A percentile compares a stretch with the other conserved stretches of the same genome.
These are phyloP conservation scores for Drosophila anomelani DNA, from an alignment of 2,888 invertebrate genomes.

Conservation along the genomic window DNA sequence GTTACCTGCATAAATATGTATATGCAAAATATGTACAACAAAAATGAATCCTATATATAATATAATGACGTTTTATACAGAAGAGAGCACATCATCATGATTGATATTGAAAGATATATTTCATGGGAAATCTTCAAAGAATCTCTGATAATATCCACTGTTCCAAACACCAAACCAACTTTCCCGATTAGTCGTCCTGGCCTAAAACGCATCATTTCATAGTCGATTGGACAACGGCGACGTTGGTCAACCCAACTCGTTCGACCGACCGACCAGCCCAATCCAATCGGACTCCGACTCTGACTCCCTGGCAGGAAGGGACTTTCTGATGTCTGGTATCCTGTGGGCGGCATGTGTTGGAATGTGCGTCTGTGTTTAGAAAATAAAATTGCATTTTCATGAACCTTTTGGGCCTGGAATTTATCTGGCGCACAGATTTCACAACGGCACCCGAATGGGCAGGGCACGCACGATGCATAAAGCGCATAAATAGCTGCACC, in stretches of 20 bases:
- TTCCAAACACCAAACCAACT: conserved; percentile 45
- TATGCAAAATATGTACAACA: no score
- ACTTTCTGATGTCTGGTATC: conserved; percentile 25
- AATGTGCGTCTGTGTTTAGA: conserved; percentile 72
- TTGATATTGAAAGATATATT: no score
- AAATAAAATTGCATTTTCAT: conserved; percentile 84
- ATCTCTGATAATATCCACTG: conserved; percentile 35
- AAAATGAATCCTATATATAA: not conserved
- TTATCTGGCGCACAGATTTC: conserved; percentile 80
- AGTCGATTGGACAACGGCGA: conserved; percentile 72
- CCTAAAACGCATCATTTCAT: conserved; percentile 74
- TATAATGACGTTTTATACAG: not conserved
- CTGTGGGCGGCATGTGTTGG: conserved; percentile 35
- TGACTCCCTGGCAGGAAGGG: conserved; percentile 49
- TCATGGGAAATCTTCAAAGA: not conserved
- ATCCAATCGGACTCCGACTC: conserved; percentile 38
- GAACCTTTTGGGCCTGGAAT: conserved; percentile 78
- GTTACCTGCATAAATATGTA: not conserved
- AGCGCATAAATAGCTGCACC: conserved; percentile 77
- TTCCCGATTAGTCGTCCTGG: conserved; percentile 73
- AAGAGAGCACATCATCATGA: no score
- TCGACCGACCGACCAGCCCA: conserved; percentile 15
- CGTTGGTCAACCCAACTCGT: conserved; percentile 55
- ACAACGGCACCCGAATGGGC: conserved; percentile 48
- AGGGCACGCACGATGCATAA: conserved; percentile 77